Conservation (phyloP, 2,888 invertebrate genomes). For the Empis livida region DNA sequence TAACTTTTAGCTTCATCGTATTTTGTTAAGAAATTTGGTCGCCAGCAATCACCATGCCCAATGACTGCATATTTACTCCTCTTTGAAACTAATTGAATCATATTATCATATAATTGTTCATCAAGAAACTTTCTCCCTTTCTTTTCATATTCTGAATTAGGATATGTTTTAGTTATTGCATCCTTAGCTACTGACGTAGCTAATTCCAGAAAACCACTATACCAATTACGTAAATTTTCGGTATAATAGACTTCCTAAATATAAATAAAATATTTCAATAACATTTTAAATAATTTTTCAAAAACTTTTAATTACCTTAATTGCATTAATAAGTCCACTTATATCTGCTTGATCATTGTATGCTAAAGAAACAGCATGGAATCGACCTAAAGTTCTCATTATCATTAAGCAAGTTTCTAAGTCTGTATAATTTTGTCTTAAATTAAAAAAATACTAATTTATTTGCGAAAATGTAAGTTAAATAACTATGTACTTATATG, state of each 20-base stretch:
- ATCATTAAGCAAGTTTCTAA: constrained; percentile 39
- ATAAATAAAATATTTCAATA: too few species aligned
- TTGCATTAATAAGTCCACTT: constrained; percentile 10
- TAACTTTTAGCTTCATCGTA: constrained; percentile 24
- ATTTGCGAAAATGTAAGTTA: not conserved
- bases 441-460: not conserved
- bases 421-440: constrained; percentile 40
- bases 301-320: constrained; percentile 30
- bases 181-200: constrained; percentile 44
- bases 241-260: constrained; percentile 45
- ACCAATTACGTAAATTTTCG: constrained; percentile 44
- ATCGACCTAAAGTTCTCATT: constrained; percentile 42
- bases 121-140: constrained; percentile 43
- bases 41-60: constrained; percentile 62
- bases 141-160: constrained; percentile 42
- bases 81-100: constrained; percentile 29
- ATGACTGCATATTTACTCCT: constrained; percentile 42
- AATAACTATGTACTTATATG: too few species aligned
- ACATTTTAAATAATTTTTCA: too few species aligned
- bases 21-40: constrained; percentile 55
- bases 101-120: constrained; percentile 38
- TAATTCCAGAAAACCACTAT: constrained; percentile 39
- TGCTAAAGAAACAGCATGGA: constrained; percentile 46
- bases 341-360: constrained; percentile 38
- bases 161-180: constrained; percentile 50